Conservation (phyloP, 2,797 vertebrate species). For the Echeneis naucrates region DNA sequence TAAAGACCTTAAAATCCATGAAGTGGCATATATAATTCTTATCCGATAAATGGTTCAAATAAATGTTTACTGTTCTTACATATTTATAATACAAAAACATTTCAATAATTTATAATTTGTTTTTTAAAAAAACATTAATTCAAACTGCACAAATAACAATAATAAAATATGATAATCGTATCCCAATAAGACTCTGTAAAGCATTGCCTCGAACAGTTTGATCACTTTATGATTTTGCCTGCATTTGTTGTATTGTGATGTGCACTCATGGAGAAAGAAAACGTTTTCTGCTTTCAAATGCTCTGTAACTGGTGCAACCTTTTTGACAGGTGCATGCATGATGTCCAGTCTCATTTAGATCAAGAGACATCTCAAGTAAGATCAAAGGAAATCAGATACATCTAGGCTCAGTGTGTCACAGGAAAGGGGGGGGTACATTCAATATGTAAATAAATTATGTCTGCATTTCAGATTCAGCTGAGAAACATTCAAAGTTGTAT, state of each 20-base stretch:
- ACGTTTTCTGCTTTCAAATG: constrained; percentile 22
- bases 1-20: not conserved
- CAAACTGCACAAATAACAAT: not conserved
- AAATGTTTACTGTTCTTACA: not conserved
- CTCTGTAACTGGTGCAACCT: not conserved
- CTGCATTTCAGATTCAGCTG: constrained; percentile 55
- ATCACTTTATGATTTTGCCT: constrained; percentile 1
- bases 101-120: not conserved
- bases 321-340: constrained; percentile 35
- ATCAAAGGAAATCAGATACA: constrained; percentile 61
- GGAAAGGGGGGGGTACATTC: constrained; percentile 54
- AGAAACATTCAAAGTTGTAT: constrained; percentile 45
- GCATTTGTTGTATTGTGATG: not conserved
- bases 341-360: constrained; percentile 60
- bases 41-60: too few relatives aligned
- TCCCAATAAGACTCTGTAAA: not conserved
- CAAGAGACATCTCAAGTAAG: constrained; percentile 63
- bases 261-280: not conserved
- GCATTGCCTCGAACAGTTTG: not conserved
- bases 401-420: constrained; percentile 34
- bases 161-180: not conserved
- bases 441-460: constrained; percentile 68
- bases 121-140: constrained; percentile 1
- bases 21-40: too few relatives aligned
- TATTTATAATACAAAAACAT: not conserved